These are phyloP conservation scores for Myocastor coypus DNA, from an alignment of 2,113 vertebrate species.

Conservation along the genomic window DNA sequence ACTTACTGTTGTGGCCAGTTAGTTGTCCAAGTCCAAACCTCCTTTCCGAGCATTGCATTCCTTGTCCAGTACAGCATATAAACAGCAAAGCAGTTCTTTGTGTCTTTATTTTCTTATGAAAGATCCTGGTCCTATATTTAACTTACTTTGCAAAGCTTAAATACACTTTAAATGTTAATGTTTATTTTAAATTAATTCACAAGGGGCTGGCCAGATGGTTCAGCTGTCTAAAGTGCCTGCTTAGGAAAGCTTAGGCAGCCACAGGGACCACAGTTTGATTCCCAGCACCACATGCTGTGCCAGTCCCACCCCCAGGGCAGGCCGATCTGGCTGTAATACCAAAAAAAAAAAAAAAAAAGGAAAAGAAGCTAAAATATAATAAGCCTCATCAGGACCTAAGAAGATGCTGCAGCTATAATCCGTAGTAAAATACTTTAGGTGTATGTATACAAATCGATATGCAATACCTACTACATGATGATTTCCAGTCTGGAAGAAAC, in stretches of 20 bases:
- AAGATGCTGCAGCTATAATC: neutral
- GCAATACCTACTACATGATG: neutral
- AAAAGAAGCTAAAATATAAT: too few species aligned
- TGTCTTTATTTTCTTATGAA: neutral
- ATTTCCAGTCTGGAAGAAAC: neutral
- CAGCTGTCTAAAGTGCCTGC: too few species aligned
- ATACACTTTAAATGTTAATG: neutral
- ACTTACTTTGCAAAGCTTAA: neutral
- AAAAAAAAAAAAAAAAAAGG: too few species aligned
- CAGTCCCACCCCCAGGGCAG: too few species aligned
- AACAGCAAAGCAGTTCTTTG: neutral
- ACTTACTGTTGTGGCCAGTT: neutral
- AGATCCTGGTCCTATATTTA: neutral
- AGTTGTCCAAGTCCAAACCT: neutral
- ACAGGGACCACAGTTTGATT: too few species aligned
- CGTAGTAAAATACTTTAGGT: neutral
- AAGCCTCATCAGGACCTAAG: neutral
- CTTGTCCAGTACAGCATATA: neutral
- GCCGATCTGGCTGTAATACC: too few species aligned
- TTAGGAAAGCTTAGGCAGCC: too few species aligned
- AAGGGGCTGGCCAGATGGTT: too few species aligned
- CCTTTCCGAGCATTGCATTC: neutral
- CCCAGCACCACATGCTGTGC: too few species aligned
- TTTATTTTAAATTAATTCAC: neutral
- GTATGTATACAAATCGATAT: neutral